These are phyloP conservation scores for Maylandia zebra DNA, from an alignment of 2,113 vertebrate species.

Conservation along the genomic window DNA sequence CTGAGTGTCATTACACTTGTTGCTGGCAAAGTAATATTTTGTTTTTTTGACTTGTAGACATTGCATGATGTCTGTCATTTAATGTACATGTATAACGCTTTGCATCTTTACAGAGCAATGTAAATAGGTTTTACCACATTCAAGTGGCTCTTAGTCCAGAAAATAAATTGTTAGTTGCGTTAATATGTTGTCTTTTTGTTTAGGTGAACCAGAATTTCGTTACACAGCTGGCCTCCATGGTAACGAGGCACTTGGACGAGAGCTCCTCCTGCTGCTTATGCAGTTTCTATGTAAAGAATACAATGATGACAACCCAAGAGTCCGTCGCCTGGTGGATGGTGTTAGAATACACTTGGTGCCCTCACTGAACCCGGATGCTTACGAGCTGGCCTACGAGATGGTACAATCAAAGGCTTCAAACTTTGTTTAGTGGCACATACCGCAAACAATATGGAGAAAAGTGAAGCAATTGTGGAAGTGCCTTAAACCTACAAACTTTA, in stretches of 20 bases:
- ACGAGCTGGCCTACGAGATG: constrained; percentile 83
- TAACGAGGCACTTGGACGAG: constrained; percentile 87
- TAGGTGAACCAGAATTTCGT: constrained; percentile 92
- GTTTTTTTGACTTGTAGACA: background rate
- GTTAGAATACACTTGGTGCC: constrained; percentile 92
- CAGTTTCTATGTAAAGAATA: constrained; percentile 95
- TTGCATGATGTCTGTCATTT: background rate
- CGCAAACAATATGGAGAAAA: background rate
- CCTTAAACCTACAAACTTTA: background rate
- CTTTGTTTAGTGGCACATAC: background rate
- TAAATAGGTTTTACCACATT: background rate
- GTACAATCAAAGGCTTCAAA: constrained; percentile 46
- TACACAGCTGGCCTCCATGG: constrained; percentile 93
- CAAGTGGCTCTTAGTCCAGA: background rate
- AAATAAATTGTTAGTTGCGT: background rate
- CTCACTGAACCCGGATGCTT: constrained; percentile 90
- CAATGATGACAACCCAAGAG: constrained; percentile 83
- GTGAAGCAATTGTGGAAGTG: background rate
- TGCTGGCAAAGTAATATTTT: background rate
- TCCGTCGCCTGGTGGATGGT: constrained; percentile 82
- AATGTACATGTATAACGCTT: background rate
- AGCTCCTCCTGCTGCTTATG: constrained; percentile 89
- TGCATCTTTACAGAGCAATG: background rate
- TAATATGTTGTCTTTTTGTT: background rate
- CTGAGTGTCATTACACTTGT: background rate